phyloP scores from a whole-genome alignment of 2,113 vertebrate species.

The Euleptes europaea region DNA sequence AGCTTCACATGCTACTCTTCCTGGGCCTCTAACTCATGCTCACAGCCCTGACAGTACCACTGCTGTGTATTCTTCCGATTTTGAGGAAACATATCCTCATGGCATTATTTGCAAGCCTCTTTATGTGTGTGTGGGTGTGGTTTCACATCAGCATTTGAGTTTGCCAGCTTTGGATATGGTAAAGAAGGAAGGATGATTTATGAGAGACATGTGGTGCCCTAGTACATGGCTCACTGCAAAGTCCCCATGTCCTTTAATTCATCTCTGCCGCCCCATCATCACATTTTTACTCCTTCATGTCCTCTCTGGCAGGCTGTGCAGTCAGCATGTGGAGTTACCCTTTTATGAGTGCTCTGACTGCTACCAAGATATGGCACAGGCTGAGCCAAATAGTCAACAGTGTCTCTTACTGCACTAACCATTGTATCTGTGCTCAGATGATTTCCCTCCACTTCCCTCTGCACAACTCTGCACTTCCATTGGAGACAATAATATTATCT shows the following conservation, averaged over 20 bases:
- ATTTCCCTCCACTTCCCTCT: neutral
- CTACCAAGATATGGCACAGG: neutral
- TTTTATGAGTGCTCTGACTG: neutral
- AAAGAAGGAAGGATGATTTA: neutral
- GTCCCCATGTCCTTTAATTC: neutral
- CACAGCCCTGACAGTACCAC: neutral
- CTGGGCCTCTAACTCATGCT: neutral
- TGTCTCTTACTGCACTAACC: neutral
- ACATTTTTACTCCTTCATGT: neutral
- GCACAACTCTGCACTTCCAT: neutral
- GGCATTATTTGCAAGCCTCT: neutral
- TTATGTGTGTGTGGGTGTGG: neutral
- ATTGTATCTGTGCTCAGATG: neutral
- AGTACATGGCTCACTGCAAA: neutral
- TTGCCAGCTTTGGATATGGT: neutral
- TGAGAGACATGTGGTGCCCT: neutral
- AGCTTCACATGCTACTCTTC: neutral
- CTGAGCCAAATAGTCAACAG: neutral
- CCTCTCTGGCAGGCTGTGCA: neutral
- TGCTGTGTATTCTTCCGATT: neutral
- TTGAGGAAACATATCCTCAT: neutral
- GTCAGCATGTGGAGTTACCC: neutral
- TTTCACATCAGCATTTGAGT: neutral
- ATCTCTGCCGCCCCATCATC: neutral
- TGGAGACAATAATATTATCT: slow-evolving; percentile 9